Evolutionary conservation across 2,888 invertebrate genomes (phyloP).

Genomic region (Yponomeuta cagnagella): DNA sequence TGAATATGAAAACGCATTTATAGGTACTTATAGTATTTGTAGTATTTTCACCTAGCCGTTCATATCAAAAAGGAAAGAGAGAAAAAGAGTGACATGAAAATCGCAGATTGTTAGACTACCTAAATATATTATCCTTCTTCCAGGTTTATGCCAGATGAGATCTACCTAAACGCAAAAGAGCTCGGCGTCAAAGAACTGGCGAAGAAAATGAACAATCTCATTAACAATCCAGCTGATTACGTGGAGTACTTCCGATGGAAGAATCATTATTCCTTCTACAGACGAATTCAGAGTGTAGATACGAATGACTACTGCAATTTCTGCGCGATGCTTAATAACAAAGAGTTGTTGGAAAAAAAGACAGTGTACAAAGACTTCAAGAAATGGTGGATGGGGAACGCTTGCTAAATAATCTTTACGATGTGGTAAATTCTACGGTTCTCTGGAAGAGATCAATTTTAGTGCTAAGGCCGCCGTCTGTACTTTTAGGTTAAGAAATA

Average conservation of each 20-base stretch:
- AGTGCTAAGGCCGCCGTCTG: no score
- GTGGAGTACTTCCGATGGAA: slow-evolving; percentile 36
- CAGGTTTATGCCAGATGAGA: slow-evolving; percentile 36
- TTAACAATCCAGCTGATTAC: slow-evolving; percentile 30
- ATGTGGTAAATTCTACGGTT: not conserved
- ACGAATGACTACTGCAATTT: slow-evolving; percentile 33
- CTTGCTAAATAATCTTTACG: slow-evolving; percentile 17
- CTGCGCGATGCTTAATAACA: slow-evolving; percentile 30
- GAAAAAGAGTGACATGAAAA: not conserved
- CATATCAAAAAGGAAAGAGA: no score
- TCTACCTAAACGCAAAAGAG: slow-evolving; percentile 32
- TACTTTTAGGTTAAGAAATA: no score
- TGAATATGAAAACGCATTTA: no score
- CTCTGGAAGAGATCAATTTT: no score
- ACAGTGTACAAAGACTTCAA: slow-evolving; percentile 27
- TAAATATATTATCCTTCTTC: slow-evolving; percentile 15
- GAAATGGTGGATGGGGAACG: slow-evolving; percentile 25
- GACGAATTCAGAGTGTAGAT: slow-evolving; percentile 23
- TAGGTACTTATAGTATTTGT: no score
- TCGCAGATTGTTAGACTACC: no score
- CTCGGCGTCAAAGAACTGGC: slow-evolving; percentile 26
- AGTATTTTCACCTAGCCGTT: no score
- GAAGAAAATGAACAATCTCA: slow-evolving; percentile 30
- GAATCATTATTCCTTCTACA: slow-evolving; percentile 35
- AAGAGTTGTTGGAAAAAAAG: slow-evolving; percentile 23